Evolutionary conservation across 2,888 invertebrate species (phyloP).

Genomic region (Portevinia maculata): DNA sequence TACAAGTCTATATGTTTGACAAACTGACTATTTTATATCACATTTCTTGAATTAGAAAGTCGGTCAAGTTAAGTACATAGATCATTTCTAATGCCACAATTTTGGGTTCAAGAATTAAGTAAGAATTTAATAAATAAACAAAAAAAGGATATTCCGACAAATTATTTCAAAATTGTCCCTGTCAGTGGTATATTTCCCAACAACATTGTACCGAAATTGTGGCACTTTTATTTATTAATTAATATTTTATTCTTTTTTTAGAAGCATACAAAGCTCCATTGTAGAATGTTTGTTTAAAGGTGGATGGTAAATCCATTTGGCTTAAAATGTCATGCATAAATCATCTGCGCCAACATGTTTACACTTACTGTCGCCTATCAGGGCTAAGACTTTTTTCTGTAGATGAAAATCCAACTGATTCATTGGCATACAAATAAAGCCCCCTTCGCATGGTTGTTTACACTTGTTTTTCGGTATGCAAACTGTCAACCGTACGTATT

Average conservation of each 20-base stretch:
- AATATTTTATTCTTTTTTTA: too few relatives aligned
- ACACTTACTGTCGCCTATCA: neutral
- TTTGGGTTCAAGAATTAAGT: too few relatives aligned
- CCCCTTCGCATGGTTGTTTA: conserved; percentile 13
- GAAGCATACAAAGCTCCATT: neutral
- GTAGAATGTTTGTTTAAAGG: neutral
- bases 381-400: neutral
- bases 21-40: too few relatives aligned
- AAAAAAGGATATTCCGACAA: too few relatives aligned
- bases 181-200: too few relatives aligned
- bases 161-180: too few relatives aligned
- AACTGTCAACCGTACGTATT: neutral
- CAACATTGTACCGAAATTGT: neutral
- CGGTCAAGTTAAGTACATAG: too few relatives aligned
- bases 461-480: neutral
- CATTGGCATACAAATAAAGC: conserved; percentile 1
- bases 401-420: conserved; percentile 14
- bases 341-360: conserved; percentile 5
- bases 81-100: too few relatives aligned
- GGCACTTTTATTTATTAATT: too few relatives aligned
- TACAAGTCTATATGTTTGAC: too few relatives aligned
- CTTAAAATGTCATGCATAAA: conserved; percentile 31
- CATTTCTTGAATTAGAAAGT: too few relatives aligned
- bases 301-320: neutral
- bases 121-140: too few relatives aligned